Base-by-base conservation (phyloP, 2,113 vertebrate genomes). In the Poeciliopsis occidentalis region DNA sequence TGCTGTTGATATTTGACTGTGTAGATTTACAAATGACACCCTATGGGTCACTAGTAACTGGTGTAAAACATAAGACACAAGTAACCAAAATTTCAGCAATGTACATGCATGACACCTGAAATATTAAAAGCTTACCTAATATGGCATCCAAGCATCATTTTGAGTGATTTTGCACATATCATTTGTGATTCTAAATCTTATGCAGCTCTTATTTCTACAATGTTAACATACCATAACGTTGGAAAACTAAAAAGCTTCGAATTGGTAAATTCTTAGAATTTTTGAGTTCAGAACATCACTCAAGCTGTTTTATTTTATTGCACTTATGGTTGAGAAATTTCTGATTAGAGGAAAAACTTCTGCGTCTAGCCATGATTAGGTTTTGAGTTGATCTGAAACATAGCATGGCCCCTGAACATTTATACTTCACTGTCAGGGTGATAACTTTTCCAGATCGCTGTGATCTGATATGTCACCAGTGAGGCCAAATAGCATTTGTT, bases 401-500 rank as follows among this genome's bases (percentile, higher is more conserved):
- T n/a, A 30, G 30, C 22, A 54, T 39, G 12, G 7, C 1, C 29
- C 65, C 61, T 0, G 19, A 61, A 61, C 12, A 17, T 62, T 66
- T 8, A 17, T 27, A 44, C 54, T 51, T 27, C 2, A 30, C 26
- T 37, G 29, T 15, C 6, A 32, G 17, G 32, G 30, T 54, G 27
- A 64, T 47, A 24, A 63, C 68, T 4, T 0, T 63, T 71, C 63
- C 67, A 0, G 68, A 12, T 71, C 32, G 69, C 47, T 51, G 37
- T 10, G 12, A 61, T 34, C 27, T 31, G 60, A 69, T 37, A 66
- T 64, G 64, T 19, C 27, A 39, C 73, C 13, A 15, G 61, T 27
- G 11, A 69, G 37, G 13, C 76, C 41, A 44, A 66, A 69, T 65
- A 31, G 32, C 63, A 19, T 67, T 61, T 60, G 67, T 76, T 34